These are phyloP conservation scores for Iguana delicatissima DNA, from an alignment of 2,797 vertebrate genomes.

Conservation along the genomic window DNA sequence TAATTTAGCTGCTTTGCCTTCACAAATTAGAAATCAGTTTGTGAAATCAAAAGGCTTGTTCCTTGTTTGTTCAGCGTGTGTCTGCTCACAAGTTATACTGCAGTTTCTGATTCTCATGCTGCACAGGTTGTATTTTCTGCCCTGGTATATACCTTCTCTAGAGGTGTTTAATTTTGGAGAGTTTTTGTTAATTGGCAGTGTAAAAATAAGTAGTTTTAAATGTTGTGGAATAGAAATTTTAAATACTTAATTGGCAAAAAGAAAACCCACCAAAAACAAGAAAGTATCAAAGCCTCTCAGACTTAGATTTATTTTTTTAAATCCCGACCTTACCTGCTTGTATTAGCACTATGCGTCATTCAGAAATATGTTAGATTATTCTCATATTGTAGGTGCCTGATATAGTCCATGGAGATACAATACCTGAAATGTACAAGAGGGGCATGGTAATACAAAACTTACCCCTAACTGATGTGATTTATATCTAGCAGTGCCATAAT, in stretches of 20 bases:
- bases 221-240: conserved; percentile 66
- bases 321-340: conserved; percentile 55
- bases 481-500: conserved; percentile 7
- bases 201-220: conserved; percentile 69
- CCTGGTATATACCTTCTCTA: conserved; percentile 40
- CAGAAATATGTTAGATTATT: conserved; percentile 65
- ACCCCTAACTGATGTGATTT: not conserved
- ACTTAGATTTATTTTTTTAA: conserved; percentile 29
- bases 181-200: conserved; percentile 67
- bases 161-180: conserved; percentile 56
- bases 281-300: conserved; percentile 54
- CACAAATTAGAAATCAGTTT: conserved; percentile 63
- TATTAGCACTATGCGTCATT: conserved; percentile 64
- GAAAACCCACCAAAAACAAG: conserved; percentile 22
- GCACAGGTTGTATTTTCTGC: conserved; percentile 65
- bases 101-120: conserved; percentile 67
- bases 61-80: conserved; percentile 68
- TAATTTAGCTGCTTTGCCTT: conserved; percentile 66
- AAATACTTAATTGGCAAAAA: conserved; percentile 68
- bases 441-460: not conserved
- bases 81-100: conserved; percentile 70
- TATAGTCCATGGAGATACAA: not conserved
- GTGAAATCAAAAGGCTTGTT: conserved; percentile 64
- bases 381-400: not conserved
- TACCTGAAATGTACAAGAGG: not conserved